Percentiles rank a stretch among this genome's conserved stretches.
Evolutionary conservation across 2,797 vertebrate genomes (phyloP).

Genomic region (Masticophis lateralis): DNA sequence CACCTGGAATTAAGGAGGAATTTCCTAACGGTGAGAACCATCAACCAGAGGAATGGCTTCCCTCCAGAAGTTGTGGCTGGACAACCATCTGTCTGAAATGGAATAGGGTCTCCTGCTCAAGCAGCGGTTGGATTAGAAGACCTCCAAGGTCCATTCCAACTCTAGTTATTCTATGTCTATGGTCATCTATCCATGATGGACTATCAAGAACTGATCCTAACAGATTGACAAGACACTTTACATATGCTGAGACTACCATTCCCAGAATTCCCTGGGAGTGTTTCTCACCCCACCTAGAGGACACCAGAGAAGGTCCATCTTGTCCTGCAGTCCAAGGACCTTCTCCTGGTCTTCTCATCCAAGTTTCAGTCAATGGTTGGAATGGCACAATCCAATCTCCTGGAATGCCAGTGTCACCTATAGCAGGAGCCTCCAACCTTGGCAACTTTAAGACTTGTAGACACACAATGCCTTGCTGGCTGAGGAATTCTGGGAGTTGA

Average conservation of each 20-base stretch:
- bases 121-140: not conserved
- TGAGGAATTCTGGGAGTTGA: no score
- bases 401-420: not conserved
- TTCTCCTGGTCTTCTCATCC: not conserved
- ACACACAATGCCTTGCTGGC: no score
- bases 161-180: not conserved
- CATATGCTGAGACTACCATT: not conserved
- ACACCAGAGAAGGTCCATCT: not conserved
- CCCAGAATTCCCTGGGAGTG: not conserved
- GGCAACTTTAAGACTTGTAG: no score
- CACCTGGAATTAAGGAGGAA: not conserved
- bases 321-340: not conserved
- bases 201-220: not conserved
- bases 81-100: not conserved
- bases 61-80: not conserved
- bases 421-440: no score
- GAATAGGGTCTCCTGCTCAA: accelerated
- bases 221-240: not conserved
- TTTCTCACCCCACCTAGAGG: not conserved
- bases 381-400: not conserved
- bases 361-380: not conserved
- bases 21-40: not conserved
- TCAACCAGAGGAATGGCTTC: not conserved
- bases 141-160: not conserved
- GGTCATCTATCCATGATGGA: not conserved